Evolutionary conservation across 2,888 invertebrate species (phyloP).

Genomic region (Apodemia zela): DNA sequence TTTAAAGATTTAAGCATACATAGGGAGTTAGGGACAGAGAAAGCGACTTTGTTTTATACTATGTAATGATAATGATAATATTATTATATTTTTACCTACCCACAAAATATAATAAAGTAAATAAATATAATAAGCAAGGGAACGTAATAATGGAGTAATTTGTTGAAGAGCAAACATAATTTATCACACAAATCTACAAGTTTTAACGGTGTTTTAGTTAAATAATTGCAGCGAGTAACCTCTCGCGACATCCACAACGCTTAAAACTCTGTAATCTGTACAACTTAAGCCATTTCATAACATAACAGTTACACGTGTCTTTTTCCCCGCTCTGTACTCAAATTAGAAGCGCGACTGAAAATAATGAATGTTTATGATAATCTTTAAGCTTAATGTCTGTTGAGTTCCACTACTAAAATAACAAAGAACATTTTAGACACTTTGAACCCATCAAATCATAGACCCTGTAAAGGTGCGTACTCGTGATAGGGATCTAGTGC

Average conservation of each 20-base stretch:
- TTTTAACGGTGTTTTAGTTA: neutral
- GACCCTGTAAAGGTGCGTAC: too few species aligned
- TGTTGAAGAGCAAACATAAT: slow-evolving; percentile 1
- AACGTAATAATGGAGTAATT: neutral
- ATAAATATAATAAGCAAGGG: neutral
- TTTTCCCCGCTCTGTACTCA: neutral
- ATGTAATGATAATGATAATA: too few species aligned
- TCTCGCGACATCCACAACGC: neutral
- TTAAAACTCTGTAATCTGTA: slow-evolving; percentile 4
- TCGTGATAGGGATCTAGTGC: too few species aligned
- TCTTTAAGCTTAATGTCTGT: neutral
- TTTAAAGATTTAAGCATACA: too few species aligned
- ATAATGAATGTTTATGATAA: neutral
- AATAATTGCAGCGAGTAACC: neutral
- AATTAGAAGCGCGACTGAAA: neutral
- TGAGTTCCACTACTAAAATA: neutral
- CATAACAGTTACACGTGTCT: slow-evolving; percentile 12
- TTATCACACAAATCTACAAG: slow-evolving; percentile 1
- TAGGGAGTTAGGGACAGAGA: too few species aligned
- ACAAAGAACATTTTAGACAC: too few species aligned
- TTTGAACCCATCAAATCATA: too few species aligned
- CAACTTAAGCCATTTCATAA: slow-evolving; percentile 7
- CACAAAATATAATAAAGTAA: too few species aligned
- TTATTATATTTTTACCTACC: too few species aligned
- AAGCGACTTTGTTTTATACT: too few species aligned